These are phyloP conservation scores for Neoscelio sp. DNA, from an alignment of 2,888 invertebrate genomes.

Conservation along the genomic window DNA sequence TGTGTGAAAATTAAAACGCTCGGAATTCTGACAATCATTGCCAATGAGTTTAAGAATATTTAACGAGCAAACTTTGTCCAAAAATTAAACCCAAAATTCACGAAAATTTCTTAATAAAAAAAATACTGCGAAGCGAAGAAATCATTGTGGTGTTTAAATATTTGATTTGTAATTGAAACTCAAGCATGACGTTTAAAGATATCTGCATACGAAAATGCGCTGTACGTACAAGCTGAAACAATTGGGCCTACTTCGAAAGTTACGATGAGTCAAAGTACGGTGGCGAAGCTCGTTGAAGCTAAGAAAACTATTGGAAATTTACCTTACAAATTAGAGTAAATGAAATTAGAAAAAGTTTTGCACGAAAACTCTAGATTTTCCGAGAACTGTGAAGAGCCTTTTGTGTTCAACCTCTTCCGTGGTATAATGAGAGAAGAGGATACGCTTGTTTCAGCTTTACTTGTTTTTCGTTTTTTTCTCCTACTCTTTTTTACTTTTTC, in stretches of 20 bases:
- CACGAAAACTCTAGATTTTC: conserved; percentile 75
- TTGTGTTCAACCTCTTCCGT: conserved; percentile 78
- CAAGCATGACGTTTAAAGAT: conserved; percentile 45
- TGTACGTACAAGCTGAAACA: conserved; percentile 53
- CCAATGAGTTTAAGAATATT: too few species aligned
- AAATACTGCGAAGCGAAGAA: conserved; percentile 20
- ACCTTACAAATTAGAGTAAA: conserved; percentile 82
- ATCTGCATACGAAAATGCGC: conserved; percentile 56
- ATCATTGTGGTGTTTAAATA: conserved; percentile 29
- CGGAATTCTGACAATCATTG: background rate
- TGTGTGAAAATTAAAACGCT: conserved; percentile 33
- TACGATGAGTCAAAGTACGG: conserved; percentile 75
- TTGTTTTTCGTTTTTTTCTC: conserved; percentile 46
- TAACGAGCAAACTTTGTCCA: too few species aligned
- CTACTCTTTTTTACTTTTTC: conserved; percentile 33
- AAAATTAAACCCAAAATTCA: too few species aligned
- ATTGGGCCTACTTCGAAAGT: conserved; percentile 71
- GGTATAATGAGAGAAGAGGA: conserved; percentile 79
- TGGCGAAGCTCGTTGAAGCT: conserved; percentile 65
- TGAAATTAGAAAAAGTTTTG: conserved; percentile 81
- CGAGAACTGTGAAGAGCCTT: conserved; percentile 76
- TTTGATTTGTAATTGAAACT: conserved; percentile 59
- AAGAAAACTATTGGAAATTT: conserved; percentile 81
- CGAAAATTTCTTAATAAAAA: background rate
- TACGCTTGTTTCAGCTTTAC: conserved; percentile 65